phyloP scores from a whole-genome alignment of 92 coral and sea anemone species.

The Zoanthus sociatus region DNA sequence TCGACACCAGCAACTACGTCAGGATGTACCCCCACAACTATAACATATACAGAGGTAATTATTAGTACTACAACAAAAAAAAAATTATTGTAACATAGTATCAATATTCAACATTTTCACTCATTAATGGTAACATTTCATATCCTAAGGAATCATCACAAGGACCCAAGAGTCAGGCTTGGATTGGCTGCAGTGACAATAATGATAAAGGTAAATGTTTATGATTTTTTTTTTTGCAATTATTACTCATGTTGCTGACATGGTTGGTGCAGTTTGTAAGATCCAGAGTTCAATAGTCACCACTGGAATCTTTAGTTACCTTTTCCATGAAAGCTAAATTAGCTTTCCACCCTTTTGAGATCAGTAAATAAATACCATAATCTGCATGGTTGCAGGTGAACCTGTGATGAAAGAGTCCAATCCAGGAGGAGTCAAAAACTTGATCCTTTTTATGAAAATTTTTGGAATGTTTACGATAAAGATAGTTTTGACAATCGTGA shows the following conservation, averaged over 20 bases:
- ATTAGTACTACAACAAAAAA: neutral
- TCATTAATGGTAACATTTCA: neutral
- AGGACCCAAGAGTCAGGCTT: neutral
- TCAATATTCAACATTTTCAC: neutral
- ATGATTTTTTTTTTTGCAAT: too few relatives aligned
- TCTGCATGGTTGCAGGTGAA: too few relatives aligned
- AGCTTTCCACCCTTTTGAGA: too few relatives aligned
- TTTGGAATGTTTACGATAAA: slow-evolving; percentile 17
- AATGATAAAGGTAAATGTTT: neutral
- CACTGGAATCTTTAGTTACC: too few relatives aligned
- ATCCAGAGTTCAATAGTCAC: too few relatives aligned
- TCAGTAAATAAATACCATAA: too few relatives aligned
- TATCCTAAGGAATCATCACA: neutral
- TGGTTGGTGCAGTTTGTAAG: too few relatives aligned
- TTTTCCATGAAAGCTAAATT: too few relatives aligned
- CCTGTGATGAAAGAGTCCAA: too few relatives aligned
- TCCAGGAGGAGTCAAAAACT: too few relatives aligned
- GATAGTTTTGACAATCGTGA: neutral
- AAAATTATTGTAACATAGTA: too few relatives aligned
- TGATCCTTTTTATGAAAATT: slow-evolving; percentile 11
- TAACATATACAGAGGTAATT: neutral
- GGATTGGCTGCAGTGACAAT: neutral
- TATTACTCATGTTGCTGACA: too few relatives aligned
- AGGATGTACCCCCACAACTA: neutral
- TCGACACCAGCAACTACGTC: neutral